Conservation (phyloP, 2,113 vertebrate species). For the Gorsachius goisagi region DNA sequence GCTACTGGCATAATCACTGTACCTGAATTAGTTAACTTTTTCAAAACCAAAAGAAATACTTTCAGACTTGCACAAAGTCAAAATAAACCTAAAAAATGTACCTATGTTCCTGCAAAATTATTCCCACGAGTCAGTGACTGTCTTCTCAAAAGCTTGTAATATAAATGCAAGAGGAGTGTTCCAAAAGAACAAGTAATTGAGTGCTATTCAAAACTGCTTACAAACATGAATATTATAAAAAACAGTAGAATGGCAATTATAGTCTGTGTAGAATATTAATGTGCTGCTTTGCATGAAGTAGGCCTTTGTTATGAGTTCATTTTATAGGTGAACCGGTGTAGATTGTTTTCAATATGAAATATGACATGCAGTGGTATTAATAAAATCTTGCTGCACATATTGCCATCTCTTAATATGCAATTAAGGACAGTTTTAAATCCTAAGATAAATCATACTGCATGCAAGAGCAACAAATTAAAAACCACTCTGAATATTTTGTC, state of each 20-base stretch:
- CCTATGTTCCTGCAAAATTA: background rate
- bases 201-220: slow-evolving; percentile 5
- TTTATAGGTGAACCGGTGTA: slow-evolving; percentile 4
- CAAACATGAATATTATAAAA: slow-evolving; percentile 21
- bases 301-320: slow-evolving; percentile 7
- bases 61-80: background rate
- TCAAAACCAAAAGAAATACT: background rate
- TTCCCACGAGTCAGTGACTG: background rate
- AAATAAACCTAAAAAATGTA: background rate
- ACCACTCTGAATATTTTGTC: background rate
- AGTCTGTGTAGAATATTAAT: slow-evolving; percentile 33
- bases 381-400: slow-evolving; percentile 3
- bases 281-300: background rate
- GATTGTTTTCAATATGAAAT: slow-evolving; percentile 37
- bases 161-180: background rate
- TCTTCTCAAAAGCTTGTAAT: background rate
- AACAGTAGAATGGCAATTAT: slow-evolving; percentile 1
- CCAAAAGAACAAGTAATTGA: background rate
- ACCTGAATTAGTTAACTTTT: background rate
- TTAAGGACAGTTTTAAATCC: slow-evolving; percentile 32
- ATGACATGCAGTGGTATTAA: background rate
- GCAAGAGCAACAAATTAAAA: slow-evolving; percentile 25
- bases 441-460: background rate
- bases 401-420: background rate
- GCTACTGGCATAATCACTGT: background rate